Evolutionary conservation across 2,113 vertebrate species (phyloP).

Genomic region (Reinhardtius hippoglossoides): DNA sequence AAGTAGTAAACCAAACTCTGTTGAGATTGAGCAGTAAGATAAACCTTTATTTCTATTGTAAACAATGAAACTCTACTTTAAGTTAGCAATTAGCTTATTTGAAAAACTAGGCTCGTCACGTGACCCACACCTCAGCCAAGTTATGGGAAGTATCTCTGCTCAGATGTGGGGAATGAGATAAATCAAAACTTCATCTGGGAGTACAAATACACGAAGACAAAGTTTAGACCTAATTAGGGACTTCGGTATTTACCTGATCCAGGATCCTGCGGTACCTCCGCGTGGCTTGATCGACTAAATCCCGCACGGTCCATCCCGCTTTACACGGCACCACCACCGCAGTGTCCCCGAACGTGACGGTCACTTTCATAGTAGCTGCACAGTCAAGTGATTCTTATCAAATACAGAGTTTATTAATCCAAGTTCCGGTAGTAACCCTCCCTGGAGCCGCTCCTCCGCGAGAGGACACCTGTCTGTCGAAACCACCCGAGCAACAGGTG

Average conservation of each 20-base stretch:
- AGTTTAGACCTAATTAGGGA: neutral
- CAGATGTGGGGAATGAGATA: neutral
- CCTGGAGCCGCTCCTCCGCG: conserved; percentile 7
- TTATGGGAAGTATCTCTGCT: neutral
- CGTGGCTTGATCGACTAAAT: conserved; percentile 89
- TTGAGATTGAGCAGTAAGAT: no score
- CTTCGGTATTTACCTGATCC: conserved; percentile 84
- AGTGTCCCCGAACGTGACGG: conserved; percentile 89
- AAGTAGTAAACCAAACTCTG: no score
- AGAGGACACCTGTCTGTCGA: conserved; percentile 55
- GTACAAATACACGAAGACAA: fast-evolving
- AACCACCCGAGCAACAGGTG: conserved; percentile 78
- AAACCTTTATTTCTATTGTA: no score
- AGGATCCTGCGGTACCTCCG: conserved; percentile 87
- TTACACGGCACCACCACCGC: conserved; percentile 92
- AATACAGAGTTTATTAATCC: neutral
- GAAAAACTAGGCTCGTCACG: neutral
- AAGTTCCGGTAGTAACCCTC: neutral
- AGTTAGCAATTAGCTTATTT: neutral
- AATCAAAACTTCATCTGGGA: neutral
- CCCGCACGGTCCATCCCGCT: conserved; percentile 86
- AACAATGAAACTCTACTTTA: neutral
- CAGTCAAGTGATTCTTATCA: neutral
- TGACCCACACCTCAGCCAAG: neutral
- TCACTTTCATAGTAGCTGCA: conserved; percentile 88